Percentiles rank a stretch among this genome's conserved stretches.
Conservation (phyloP, 2,888 invertebrate genomes). For the Campoletis raptor region DNA sequence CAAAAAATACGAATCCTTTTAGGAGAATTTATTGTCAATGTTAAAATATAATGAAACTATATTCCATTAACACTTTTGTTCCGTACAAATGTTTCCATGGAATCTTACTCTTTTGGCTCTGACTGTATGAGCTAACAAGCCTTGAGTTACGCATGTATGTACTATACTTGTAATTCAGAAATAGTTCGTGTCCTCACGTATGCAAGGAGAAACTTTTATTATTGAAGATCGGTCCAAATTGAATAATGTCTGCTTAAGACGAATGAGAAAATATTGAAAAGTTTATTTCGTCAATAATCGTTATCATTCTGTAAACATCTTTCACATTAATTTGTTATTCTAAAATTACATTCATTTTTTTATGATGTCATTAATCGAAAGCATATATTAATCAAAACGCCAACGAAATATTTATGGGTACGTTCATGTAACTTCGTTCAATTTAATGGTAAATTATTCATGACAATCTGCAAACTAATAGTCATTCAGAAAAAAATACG, state of each 20-base stretch:
- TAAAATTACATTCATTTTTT: not conserved
- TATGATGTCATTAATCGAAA: not conserved
- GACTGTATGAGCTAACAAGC: not conserved
- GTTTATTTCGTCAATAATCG: not conserved
- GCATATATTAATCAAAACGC: not conserved
- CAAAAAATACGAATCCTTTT: not conserved
- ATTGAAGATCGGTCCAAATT: not conserved
- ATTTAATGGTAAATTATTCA: not conserved
- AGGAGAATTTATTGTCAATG: not conserved
- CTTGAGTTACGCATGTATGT: not conserved
- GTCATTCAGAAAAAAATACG: not conserved
- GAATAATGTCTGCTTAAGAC: not conserved
- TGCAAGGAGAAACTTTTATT: not conserved
- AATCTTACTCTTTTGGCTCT: not conserved
- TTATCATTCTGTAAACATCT: not conserved
- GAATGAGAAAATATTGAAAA: not conserved
- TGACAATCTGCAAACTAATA: not conserved
- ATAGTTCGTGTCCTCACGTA: slow-evolving; percentile 3
- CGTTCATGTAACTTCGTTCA: not conserved
- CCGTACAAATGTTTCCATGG: not conserved
- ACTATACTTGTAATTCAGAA: slow-evolving; percentile 14
- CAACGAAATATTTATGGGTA: not conserved
- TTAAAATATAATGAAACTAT: not conserved
- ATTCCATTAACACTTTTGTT: not conserved
- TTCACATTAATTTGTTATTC: not conserved